Evolutionary conservation across 2,113 vertebrate species (phyloP).

Genomic region (Rhea pennata): DNA sequence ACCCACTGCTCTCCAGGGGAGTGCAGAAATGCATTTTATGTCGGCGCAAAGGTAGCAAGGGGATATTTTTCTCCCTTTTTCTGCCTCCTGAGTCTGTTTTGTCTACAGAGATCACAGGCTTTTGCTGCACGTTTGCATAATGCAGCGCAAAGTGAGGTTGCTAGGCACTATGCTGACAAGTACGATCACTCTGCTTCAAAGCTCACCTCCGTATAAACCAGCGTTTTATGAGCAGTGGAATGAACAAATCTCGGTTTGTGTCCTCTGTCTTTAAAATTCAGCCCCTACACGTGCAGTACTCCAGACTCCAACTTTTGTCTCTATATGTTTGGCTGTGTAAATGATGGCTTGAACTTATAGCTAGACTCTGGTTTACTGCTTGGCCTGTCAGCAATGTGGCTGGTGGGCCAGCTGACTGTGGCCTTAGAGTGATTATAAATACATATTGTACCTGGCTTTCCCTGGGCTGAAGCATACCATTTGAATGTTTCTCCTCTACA

Average conservation of each 20-base stretch:
- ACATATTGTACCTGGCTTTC: not conserved
- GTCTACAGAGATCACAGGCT: not conserved
- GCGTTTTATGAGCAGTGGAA: not conserved
- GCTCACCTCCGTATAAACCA: not conserved
- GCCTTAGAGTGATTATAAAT: not conserved
- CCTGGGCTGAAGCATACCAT: not conserved
- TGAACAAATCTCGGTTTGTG: not conserved
- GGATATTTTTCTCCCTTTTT: not conserved
- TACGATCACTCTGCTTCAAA: fast-evolving
- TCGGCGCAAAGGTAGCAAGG: not conserved
- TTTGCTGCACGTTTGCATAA: not conserved
- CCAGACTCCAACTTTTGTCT: not conserved
- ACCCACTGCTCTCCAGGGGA: no score
- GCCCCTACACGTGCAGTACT: fast-evolving
- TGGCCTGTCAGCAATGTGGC: not conserved
- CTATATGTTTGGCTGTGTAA: not conserved
- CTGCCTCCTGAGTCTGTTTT: not conserved
- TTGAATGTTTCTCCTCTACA: not conserved
- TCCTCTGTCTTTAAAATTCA: not conserved
- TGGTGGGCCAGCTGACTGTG: not conserved
- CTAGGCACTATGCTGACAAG: not conserved
- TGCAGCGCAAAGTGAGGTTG: not conserved
- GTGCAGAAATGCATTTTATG: not conserved
- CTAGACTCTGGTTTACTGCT: not conserved
- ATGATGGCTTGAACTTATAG: not conserved